Evolutionary conservation across 2,888 invertebrate genomes (phyloP).

Genomic region (Rhabditoides inermis): DNA sequence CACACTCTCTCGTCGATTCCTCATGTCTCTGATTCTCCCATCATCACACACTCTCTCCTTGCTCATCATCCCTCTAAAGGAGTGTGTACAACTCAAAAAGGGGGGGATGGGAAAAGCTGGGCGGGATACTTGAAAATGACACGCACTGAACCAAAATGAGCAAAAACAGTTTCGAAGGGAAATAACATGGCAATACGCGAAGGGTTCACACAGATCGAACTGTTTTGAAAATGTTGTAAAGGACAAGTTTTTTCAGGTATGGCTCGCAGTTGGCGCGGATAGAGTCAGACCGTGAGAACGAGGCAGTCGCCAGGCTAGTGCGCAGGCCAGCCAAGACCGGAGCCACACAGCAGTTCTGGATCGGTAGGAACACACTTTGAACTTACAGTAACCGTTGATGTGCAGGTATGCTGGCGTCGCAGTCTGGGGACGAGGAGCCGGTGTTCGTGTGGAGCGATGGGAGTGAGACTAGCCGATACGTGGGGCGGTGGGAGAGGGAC

Average conservation of each 20-base stretch:
- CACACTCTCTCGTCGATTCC: neutral
- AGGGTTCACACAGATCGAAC: neutral
- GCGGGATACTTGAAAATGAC: too few relatives aligned
- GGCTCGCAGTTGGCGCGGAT: conserved; percentile 87
- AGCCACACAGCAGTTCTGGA: conserved; percentile 36
- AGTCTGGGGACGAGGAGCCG: conserved; percentile 19
- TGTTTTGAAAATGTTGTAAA: conserved; percentile 7
- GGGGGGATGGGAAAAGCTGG: too few relatives aligned
- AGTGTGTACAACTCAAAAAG: too few relatives aligned
- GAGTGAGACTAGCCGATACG: conserved; percentile 42
- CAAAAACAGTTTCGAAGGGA: neutral
- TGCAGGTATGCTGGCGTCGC: conserved; percentile 30
- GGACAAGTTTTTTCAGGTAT: conserved; percentile 64
- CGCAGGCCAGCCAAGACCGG: conserved; percentile 43
- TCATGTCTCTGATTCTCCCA: neutral
- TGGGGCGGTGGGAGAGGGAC: conserved; percentile 77
- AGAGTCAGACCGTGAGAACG: conserved; percentile 82
- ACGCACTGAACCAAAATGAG: too few relatives aligned
- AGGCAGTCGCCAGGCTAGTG: conserved; percentile 75
- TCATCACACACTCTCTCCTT: neutral
- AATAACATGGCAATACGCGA: neutral
- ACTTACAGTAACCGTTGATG: neutral
- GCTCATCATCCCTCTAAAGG: too few relatives aligned
- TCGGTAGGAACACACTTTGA: conserved; percentile 21
- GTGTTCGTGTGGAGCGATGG: conserved; percentile 52